Evolutionary conservation across 2,888 invertebrate genomes (phyloP).

Genomic region (Nomada hirtipes): DNA sequence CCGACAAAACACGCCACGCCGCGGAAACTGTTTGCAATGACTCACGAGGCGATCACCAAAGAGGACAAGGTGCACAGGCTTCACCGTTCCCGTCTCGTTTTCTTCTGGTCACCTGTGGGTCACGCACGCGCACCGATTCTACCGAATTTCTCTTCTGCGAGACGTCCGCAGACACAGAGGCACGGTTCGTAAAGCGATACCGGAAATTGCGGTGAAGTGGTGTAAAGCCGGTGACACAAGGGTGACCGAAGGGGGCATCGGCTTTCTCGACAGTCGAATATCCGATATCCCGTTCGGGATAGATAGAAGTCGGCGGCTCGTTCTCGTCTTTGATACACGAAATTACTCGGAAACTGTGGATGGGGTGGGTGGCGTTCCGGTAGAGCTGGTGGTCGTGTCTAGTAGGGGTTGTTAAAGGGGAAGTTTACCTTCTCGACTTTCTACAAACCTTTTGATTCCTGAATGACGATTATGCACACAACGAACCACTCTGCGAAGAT

Average conservation of each 20-base stretch:
- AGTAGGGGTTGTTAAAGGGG: background rate
- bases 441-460: background rate
- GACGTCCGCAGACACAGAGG: background rate
- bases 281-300: slow-evolving; percentile 29
- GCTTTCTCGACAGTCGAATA: slow-evolving; percentile 43
- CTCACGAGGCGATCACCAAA: slow-evolving; percentile 33
- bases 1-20: background rate
- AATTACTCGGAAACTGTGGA: slow-evolving; percentile 23
- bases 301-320: background rate
- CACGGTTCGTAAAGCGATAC: slow-evolving; percentile 55
- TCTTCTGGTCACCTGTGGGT: background rate
- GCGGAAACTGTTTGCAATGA: slow-evolving; percentile 34
- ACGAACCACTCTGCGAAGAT: background rate
- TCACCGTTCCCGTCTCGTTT: background rate
- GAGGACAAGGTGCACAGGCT: slow-evolving; percentile 38
- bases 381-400: background rate
- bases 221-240: slow-evolving; percentile 33
- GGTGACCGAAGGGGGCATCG: slow-evolving; percentile 25
- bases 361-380: background rate
- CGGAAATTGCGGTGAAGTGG: slow-evolving; percentile 64
- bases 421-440: slow-evolving; percentile 5
- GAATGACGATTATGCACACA: background rate
- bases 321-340: slow-evolving; percentile 39
- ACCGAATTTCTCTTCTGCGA: slow-evolving; percentile 38
- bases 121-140: slow-evolving; percentile 14